Base-by-base conservation (phyloP, 2,888 invertebrate genomes). In the Polyploca ridens region DNA sequence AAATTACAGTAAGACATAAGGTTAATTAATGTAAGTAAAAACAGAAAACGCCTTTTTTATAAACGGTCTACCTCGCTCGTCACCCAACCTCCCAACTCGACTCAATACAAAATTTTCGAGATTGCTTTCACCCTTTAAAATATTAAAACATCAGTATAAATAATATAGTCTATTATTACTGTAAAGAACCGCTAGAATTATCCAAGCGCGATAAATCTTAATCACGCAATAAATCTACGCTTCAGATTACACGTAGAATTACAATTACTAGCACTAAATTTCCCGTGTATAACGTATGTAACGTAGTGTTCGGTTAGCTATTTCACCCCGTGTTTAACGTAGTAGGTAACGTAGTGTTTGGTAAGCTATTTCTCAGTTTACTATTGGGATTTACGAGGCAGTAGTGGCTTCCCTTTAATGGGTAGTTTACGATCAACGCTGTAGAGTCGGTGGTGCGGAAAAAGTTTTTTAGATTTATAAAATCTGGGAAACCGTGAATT, bases 391-490 rank as follows among this genome's bases (percentile, higher is more conserved):
- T 78, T 75, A 79, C 75, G 41, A 35, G 62, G 68, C 38, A 41
- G 65, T 49, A 33, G 66, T 68, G 59, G 74, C 69, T 74, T 69
- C 62, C 61, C 62, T 66, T 73, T 78, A 74, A 75, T 70, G 69
- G 69, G 58, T 62, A 54, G 61, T 76, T 77, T 77, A 78, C 72
- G 69, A 69, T 66, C 61, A 58, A 61, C 64, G 69, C 65, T 63
- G 64, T 62, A 65, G 72, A 70, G 70, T 64, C 63, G 64, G 66
- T 33, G 63, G 66, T 64, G 65, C 69, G 65, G 64, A 67, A 66
- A 63, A 67, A 69, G 66, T 69, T 70, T 64, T 62, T 62, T 65
- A 65, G 65, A 49, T 66, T 60, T 62, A 65, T 63, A 63, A 62
- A 60, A 49, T 64, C 62, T 62, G 10, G 46, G 44, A 60, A 62